A percentile compares a stretch with the other conserved stretches of the same genome.
Conservation (phyloP, 2,888 invertebrate genomes). For the Ormyrus rosae region DNA sequence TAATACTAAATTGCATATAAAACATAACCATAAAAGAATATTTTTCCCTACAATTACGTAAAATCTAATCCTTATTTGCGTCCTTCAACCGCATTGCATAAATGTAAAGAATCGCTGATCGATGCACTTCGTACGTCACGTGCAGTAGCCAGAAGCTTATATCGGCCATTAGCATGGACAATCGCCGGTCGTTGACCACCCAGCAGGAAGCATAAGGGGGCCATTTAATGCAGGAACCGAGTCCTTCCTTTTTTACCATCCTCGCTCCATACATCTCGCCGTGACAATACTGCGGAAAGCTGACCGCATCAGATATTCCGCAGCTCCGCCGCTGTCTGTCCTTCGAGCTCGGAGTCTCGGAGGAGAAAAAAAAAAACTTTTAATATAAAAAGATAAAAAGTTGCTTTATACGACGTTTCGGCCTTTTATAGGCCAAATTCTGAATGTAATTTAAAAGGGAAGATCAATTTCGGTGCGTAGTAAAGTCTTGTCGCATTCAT, state of each 20-base stretch:
- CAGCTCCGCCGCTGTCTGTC: not conserved
- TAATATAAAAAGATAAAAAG: too few species aligned
- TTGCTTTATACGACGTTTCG: too few species aligned
- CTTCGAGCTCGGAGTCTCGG: not conserved
- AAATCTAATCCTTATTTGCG: too few species aligned
- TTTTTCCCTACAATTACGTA: too few species aligned
- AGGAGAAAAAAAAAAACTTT: not conserved
- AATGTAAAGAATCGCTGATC: not conserved
- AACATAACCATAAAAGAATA: too few species aligned
- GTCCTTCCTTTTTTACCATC: conserved; percentile 31
- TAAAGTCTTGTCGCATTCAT: too few species aligned
- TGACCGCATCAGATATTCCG: conserved; percentile 14
- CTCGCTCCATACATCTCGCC: conserved; percentile 11
- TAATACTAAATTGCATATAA: too few species aligned
- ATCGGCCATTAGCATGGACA: conserved; percentile 41
- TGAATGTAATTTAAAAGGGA: too few species aligned
- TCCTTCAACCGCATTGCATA: too few species aligned
- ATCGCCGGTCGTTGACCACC: conserved; percentile 25
- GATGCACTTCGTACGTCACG: conserved; percentile 3
- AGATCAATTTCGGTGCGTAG: too few species aligned
- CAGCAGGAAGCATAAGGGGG: conserved; percentile 13
- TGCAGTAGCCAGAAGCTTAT: conserved; percentile 31
- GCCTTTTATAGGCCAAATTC: too few species aligned
- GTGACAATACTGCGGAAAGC: conserved; percentile 3
- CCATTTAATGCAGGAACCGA: conserved; percentile 44